Evolutionary conservation across 2,113 vertebrate species (phyloP), one percentile per base, ranked within the genome.

Genomic region (Globicephala melas): DNA sequence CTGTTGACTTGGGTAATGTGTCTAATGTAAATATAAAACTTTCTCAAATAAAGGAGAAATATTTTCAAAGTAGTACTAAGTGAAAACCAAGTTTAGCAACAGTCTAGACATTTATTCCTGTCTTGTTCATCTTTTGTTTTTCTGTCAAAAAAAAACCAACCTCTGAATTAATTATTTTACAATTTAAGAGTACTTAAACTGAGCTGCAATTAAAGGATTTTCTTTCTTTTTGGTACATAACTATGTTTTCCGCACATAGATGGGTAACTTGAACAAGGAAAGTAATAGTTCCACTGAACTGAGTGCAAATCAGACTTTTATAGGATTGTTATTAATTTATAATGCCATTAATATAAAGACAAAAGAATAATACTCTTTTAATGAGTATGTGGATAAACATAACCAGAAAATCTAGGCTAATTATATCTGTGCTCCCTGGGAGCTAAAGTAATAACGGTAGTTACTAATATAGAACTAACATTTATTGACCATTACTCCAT

Each of bases 281-380:
- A 93, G 18, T 47, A 67, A 36, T 62, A 82, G 15, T 80, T 95
- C 23, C 25, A 41, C 28, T 73, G 33, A 50, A 91, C 65, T 82
- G 68, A 89, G 26, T 73, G 91, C 21, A 94, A 74, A 89, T 70
- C 11, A 95, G 53, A 79, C 7, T 8, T 85, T 79, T 85, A 62
- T 26, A 86, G 28, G 12, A 33, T 76, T 85, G 7, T 33, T 84
- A 68, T 58, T 95, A 74, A 86, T 89, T 94, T 93, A 76, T 91
- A 91, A 77, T 77, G 17, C 68, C 68, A 95, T 82, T 76, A 86
- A 96, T 89, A 86, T 82, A 89, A 95, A 96, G 62, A 36, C 33
- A 94, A 94, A 74, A 93, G 62, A 85, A 62, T 76, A 91, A 87
- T 55, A 44, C 33, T 91, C 67, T 70, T 50, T 81, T 79, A 81